These are phyloP conservation scores for Cecropterus lyciades DNA, from an alignment of 1,140 invertebrate species.

Conservation along the genomic window DNA sequence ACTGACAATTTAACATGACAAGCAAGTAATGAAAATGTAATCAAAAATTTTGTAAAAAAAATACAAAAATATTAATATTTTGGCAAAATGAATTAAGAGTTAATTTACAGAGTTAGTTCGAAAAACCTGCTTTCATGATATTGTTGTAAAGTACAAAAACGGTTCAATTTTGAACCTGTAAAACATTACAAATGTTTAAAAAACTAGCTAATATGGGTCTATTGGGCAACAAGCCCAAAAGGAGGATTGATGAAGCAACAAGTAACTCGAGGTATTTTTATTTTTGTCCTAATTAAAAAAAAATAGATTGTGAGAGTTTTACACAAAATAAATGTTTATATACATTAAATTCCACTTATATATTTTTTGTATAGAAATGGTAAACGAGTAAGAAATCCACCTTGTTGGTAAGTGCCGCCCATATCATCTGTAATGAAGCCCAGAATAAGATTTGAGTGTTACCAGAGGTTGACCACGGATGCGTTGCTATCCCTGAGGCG, in stretches of 20 bases:
- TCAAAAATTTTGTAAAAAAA: conserved; percentile 1
- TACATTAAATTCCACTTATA: no score
- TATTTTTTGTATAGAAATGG: no score
- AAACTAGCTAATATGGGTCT: conserved; percentile 53
- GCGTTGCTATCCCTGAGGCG: no score
- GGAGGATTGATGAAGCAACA: conserved; percentile 59
- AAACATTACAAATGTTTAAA: conserved; percentile 13
- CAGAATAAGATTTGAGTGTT: no score
- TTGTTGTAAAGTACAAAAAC: background rate
- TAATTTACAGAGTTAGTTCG: background rate
- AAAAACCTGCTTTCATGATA: conserved; percentile 6
- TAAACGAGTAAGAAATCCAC: no score
- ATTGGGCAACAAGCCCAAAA: conserved; percentile 45
- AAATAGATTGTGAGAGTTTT: no score
- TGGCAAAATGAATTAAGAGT: background rate
- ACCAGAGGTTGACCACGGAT: no score
- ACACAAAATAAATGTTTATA: no score
- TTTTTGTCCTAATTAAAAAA: no score
- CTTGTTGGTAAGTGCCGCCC: no score
- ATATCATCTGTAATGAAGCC: no score
- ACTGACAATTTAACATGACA: background rate
- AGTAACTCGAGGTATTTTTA: conserved; percentile 59
- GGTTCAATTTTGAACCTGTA: background rate
- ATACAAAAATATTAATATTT: background rate
- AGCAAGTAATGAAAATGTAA: conserved; percentile 8